These are phyloP conservation scores for Thalassophryne amazonica DNA, from an alignment of 2,797 vertebrate genomes.

Conservation along the genomic window DNA sequence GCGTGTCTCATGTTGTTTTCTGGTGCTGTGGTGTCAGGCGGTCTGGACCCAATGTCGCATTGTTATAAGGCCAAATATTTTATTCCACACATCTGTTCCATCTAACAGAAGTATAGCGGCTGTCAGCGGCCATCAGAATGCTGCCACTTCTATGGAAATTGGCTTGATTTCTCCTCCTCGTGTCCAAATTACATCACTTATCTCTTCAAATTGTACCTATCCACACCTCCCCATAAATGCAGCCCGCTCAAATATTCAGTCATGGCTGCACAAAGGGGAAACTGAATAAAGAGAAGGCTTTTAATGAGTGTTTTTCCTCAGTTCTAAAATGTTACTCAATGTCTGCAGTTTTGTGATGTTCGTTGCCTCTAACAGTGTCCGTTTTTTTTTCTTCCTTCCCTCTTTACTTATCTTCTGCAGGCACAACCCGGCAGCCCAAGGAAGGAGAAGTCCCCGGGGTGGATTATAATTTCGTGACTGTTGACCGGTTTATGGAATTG, in stretches of 20 bases:
- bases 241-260: slow-evolving; percentile 17
- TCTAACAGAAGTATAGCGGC: slow-evolving; percentile 7
- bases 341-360: slow-evolving; percentile 16
- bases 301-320: slow-evolving; percentile 21
- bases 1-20: too few species aligned
- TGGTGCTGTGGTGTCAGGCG: neutral
- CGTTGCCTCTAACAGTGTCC: slow-evolving; percentile 16
- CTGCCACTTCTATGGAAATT: slow-evolving; percentile 50
- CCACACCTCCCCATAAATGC: slow-evolving; percentile 1
- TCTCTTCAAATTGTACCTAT: slow-evolving; percentile 28
- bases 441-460: slow-evolving; percentile 98
- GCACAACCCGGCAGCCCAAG: slow-evolving; percentile 98
- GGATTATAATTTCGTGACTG: slow-evolving; percentile 97
- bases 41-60: slow-evolving; percentile 1
- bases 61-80: slow-evolving; percentile 14
- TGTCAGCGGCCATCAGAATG: slow-evolving; percentile 28
- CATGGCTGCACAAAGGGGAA: slow-evolving; percentile 7
- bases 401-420: slow-evolving; percentile 68
- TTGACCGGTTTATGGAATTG: slow-evolving; percentile 97
- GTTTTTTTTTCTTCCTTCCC: neutral
- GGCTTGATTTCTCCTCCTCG: slow-evolving; percentile 46
- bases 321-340: neutral
- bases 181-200: slow-evolving; percentile 68
- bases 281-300: slow-evolving; percentile 14
- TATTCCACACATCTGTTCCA: neutral